phyloP scores from a whole-genome alignment of 2,113 vertebrate species.

The Tiliqua scincoides region DNA sequence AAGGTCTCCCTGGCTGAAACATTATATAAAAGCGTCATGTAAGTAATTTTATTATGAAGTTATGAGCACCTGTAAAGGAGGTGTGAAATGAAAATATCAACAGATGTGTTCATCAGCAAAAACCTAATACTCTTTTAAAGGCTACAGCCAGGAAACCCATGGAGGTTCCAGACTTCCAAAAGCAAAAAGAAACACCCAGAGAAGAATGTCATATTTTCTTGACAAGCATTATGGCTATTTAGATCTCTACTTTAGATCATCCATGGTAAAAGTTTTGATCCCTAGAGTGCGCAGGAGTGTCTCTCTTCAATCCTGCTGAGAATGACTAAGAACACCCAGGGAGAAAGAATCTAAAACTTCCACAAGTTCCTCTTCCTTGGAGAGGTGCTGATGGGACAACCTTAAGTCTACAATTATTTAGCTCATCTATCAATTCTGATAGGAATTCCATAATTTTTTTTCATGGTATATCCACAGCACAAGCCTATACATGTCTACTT shows the following conservation, averaged over 20 bases:
- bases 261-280: not conserved
- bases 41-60: slow-evolving; percentile 61
- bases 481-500: too few relatives aligned
- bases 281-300: too few relatives aligned
- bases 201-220: slow-evolving; percentile 42
- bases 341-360: too few relatives aligned
- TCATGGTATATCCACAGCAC: too few relatives aligned
- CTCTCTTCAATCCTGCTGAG: too few relatives aligned
- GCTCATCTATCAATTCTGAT: too few relatives aligned
- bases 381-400: too few relatives aligned
- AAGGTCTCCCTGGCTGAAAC: slow-evolving; percentile 51
- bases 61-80: slow-evolving; percentile 55
- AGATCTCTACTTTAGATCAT: slow-evolving; percentile 32
- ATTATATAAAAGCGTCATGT: slow-evolving; percentile 42
- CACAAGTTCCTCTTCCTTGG: too few relatives aligned
- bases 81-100: slow-evolving; percentile 69
- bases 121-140: slow-evolving; percentile 52
- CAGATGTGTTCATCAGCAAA: slow-evolving; percentile 57
- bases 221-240: slow-evolving; percentile 33
- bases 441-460: too few relatives aligned
- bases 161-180: slow-evolving; percentile 51
- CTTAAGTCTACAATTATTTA: too few relatives aligned
- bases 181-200: slow-evolving; percentile 35
- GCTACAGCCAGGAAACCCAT: slow-evolving; percentile 50
- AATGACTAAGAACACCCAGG: too few relatives aligned